Percentiles rank a stretch among this genome's conserved stretches.
These are phyloP conservation scores for Bettongia penicillata DNA, from an alignment of 2,113 vertebrate genomes.

Conservation along the genomic window DNA sequence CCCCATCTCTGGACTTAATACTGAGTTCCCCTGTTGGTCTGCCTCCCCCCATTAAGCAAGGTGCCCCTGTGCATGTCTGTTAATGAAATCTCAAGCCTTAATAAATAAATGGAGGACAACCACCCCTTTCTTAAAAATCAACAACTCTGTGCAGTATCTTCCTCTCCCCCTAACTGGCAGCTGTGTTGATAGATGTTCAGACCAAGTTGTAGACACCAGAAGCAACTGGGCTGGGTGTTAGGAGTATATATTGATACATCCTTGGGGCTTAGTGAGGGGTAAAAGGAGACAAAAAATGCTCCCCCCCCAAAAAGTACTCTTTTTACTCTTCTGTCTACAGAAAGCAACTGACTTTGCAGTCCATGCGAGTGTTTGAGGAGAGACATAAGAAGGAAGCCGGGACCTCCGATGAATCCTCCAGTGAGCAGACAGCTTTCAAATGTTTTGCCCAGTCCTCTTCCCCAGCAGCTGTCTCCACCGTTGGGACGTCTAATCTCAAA, in stretches of 20 bases:
- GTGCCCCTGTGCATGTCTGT: neutral
- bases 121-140: neutral
- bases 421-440: conserved; percentile 94
- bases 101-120: neutral
- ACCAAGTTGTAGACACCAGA: neutral
- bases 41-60: conserved; percentile 36
- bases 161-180: neutral
- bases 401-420: conserved; percentile 96
- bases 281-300: neutral
- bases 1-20: neutral
- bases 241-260: too few species aligned
- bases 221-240: neutral
- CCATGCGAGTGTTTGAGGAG: conserved; percentile 96
- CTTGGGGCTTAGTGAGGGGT: neutral
- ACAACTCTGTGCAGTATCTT: neutral
- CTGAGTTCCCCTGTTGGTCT: neutral
- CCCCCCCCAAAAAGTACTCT: neutral
- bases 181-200: neutral
- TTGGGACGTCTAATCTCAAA: conserved; percentile 94
- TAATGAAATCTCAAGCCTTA: neutral
- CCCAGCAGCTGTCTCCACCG: conserved; percentile 88
- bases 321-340: conserved; percentile 78
- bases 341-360: conserved; percentile 97
- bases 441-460: conserved; percentile 94
- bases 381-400: conserved; percentile 96